Conservation (phyloP, 1,140 invertebrate species). For the Andricus grossulariae region DNA sequence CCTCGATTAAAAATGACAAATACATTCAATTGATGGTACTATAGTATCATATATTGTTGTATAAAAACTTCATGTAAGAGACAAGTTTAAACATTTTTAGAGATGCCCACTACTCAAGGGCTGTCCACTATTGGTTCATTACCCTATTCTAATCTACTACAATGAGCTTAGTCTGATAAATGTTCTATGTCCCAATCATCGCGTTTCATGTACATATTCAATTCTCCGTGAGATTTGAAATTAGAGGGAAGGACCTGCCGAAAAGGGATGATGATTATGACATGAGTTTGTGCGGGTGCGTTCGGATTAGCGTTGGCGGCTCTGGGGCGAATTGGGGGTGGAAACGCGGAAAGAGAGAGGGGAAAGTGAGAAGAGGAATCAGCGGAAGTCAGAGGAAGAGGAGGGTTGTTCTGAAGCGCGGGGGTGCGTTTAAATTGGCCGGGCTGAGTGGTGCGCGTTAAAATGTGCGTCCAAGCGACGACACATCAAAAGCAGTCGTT, state of each 20-base stretch:
- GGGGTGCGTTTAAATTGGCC: slow-evolving; percentile 51
- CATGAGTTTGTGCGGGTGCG: slow-evolving; percentile 42
- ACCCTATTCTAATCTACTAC: background rate
- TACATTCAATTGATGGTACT: too few species aligned
- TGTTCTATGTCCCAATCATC: background rate
- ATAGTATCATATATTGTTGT: too few species aligned
- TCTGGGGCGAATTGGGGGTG: slow-evolving; percentile 27
- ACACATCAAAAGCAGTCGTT: slow-evolving; percentile 60
- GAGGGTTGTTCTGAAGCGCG: background rate
- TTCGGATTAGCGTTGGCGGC: slow-evolving; percentile 38
- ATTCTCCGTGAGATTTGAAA: slow-evolving; percentile 59
- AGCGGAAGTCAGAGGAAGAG: slow-evolving; percentile 21
- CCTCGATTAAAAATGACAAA: too few species aligned
- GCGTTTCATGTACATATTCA: slow-evolving; percentile 38
- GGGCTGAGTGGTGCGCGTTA: slow-evolving; percentile 40
- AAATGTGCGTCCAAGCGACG: slow-evolving; percentile 55
- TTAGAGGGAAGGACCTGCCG: slow-evolving; percentile 55
- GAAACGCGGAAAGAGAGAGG: slow-evolving; percentile 28
- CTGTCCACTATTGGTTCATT: too few species aligned
- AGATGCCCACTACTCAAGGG: too few species aligned
- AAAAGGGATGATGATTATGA: slow-evolving; percentile 57
- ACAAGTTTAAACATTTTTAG: too few species aligned
- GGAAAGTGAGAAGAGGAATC: slow-evolving; percentile 32
- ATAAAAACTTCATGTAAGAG: too few species aligned
- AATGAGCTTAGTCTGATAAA: slow-evolving; percentile 8